Percentiles rank a stretch among this genome's conserved stretches.
These are phyloP conservation scores for Zaprionus gabonicus DNA, from an alignment of 1,140 invertebrate species.

Conservation along the genomic window DNA sequence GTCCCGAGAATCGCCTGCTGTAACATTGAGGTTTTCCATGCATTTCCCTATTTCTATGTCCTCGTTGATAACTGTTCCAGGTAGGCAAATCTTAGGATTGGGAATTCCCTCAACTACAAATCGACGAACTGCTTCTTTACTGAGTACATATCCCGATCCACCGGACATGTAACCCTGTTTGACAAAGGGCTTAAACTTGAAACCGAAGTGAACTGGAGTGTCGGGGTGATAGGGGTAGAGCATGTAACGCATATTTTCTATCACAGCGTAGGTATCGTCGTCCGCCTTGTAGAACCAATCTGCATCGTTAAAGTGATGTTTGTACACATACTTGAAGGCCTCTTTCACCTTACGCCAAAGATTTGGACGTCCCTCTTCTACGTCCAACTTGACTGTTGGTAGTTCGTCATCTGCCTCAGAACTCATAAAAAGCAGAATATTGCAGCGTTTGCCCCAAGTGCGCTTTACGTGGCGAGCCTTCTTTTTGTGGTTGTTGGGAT, in stretches of 20 bases:
- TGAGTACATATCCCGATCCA: constrained; percentile 96
- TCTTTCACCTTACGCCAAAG: constrained; percentile 98
- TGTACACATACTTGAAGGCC: constrained; percentile 95
- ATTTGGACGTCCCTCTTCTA: constrained; percentile 94
- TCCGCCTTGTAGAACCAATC: constrained; percentile 98
- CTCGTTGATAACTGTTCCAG: constrained; percentile 87
- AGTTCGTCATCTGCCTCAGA: constrained; percentile 88
- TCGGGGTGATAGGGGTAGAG: constrained; percentile 89
- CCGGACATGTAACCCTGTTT: constrained; percentile 97
- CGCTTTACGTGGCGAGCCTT: constrained; percentile 90
- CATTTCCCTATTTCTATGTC: constrained; percentile 98
- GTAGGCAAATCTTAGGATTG: constrained; percentile 87
- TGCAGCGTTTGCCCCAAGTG: constrained; percentile 95
- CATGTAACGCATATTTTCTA: constrained; percentile 96
- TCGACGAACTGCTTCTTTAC: constrained; percentile 89
- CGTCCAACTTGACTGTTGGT: constrained; percentile 89
- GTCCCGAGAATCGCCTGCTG: constrained; percentile 94
- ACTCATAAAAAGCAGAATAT: constrained; percentile 95
- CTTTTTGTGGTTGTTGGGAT: constrained; percentile 93
- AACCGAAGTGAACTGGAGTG: constrained; percentile 94
- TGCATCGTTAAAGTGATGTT: constrained; percentile 92
- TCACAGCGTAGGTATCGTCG: constrained; percentile 96
- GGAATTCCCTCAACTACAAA: constrained; percentile 91
- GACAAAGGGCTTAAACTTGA: constrained; percentile 94
- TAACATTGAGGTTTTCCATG: constrained; percentile 93